A percentile compares a stretch with the other conserved stretches of the same genome.
phyloP scores from a whole-genome alignment of 2,797 vertebrate species.

The Rhabdophis nuchalis region DNA sequence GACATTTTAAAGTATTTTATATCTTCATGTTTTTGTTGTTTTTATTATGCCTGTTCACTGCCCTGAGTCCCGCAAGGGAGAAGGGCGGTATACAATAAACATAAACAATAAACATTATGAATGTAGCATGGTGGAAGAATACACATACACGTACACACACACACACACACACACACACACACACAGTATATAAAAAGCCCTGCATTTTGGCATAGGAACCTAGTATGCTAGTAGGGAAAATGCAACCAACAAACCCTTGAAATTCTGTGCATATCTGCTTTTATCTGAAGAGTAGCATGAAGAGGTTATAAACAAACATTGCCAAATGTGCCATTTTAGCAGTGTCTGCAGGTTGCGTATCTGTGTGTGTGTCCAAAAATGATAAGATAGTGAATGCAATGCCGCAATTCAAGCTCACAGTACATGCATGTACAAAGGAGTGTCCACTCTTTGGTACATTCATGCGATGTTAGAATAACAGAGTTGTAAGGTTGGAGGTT shows the following conservation, averaged over 20 bases:
- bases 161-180: no score
- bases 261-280: not conserved
- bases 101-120: no score
- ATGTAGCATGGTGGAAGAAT: not conserved
- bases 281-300: not conserved
- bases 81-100: no score
- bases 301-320: not conserved
- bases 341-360: not conserved
- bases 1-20: no score
- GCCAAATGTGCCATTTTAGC: not conserved
- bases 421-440: not conserved
- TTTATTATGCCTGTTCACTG: no score
- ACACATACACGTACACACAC: no score
- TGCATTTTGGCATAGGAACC: no score
- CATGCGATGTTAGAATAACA: not conserved
- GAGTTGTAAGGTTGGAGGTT: not conserved
- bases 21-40: no score
- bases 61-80: no score
- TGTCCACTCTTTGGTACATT: not conserved
- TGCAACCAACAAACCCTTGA: not conserved
- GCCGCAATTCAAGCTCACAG: not conserved
- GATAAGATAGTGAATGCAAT: not conserved
- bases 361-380: not conserved
- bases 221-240: not conserved
- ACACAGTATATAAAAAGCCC: no score